Conservation (phyloP, 2,113 vertebrate species). For the Podocnemis expansa region DNA sequence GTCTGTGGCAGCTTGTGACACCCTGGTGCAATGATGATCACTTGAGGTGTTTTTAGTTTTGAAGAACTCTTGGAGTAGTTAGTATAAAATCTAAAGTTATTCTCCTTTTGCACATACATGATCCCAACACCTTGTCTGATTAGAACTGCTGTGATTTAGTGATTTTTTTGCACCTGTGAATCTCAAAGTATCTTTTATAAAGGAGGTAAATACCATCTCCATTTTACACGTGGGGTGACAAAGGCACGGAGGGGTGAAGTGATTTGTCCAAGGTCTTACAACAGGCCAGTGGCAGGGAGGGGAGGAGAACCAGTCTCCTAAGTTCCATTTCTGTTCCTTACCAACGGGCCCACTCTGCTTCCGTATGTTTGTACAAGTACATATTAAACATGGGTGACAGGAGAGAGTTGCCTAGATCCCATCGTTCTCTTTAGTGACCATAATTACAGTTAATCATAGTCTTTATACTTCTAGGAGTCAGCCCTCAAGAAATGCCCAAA, state of each 20-base stretch:
- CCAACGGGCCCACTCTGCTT: background rate
- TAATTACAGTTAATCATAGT: background rate
- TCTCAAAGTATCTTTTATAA: background rate
- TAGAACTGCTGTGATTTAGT: background rate
- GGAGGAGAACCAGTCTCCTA: no score
- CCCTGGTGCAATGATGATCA: background rate
- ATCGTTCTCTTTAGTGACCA: background rate
- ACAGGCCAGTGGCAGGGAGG: no score
- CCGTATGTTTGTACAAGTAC: background rate
- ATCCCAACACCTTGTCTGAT: background rate
- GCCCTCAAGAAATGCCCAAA: background rate
- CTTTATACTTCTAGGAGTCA: background rate
- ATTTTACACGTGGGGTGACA: background rate
- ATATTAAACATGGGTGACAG: fast-evolving
- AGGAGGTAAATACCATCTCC: background rate
- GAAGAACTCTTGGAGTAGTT: background rate
- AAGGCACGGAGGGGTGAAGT: background rate
- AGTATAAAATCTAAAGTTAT: background rate
- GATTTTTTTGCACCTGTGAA: background rate
- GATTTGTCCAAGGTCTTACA: background rate
- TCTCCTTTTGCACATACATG: background rate
- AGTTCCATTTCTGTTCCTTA: no score
- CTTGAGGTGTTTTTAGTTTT: background rate
- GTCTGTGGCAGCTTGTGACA: background rate
- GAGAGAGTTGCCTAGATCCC: background rate